Base-by-base conservation (phyloP, 2,113 vertebrate species). In the Nestor notabilis region DNA sequence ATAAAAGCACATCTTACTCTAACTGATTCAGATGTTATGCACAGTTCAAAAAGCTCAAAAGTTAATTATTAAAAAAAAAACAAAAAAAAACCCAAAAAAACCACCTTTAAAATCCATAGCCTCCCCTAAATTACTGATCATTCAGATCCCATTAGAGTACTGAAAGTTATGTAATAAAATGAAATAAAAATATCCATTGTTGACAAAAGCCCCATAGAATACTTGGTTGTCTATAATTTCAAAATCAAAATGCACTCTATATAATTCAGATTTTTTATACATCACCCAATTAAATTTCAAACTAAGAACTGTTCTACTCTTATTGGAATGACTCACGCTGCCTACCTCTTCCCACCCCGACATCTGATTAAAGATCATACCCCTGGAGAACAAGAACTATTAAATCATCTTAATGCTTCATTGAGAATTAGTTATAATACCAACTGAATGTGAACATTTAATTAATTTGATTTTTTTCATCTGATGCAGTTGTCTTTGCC, bases 361-460 rank as follows among this genome's bases (percentile, higher is more conserved):
- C 17, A 61, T 83, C 82, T 91, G 78, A 95, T 94, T 90, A 89
- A 93, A 90, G 87, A 88, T 87, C 85, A 55, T 69, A 89, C 64
- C 95, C 75, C 87, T 83, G 37, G 46, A 79, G 87, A 96, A 70
- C 15, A 86, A 77, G 53, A 94, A 80, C 75, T 77, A 71, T 83
- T 95, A 95, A 97, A 96, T 95, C 65, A 85, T 88, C 66, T 74
- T 83, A 93, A 91, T 55, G 58, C 58, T 90, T 83, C 63, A 74
- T 13, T 88, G 61, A 43, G 75, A 90, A 83, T 96, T 88, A 91
- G 41, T 72, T 85, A 58, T 83, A 91, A 93, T 70, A 86, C 68
- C 63, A 74, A 63, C 8, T 74, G 66, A 93, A 94, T 88, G 43
- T 66, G 87, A 90, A 92, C 53, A 88, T 72, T 77, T 90, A 93